A percentile compares a stretch with the other conserved stretches of the same genome.
These are phyloP conservation scores for Micromussa lordhowensis DNA, from an alignment of 92 coral and sea anemone species.

Conservation along the genomic window DNA sequence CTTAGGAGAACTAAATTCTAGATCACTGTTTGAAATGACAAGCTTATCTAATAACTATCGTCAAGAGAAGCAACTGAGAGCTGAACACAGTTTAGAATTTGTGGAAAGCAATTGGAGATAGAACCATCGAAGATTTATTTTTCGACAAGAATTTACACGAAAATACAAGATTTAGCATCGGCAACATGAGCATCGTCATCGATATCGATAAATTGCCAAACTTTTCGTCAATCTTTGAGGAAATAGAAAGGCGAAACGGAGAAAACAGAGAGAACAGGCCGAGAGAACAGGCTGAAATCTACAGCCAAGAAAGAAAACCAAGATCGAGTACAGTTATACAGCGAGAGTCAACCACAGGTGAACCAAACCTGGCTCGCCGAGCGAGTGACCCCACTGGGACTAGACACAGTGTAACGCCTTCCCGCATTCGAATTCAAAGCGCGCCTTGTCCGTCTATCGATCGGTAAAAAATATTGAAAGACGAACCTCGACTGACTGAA, in stretches of 20 bases:
- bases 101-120: no score
- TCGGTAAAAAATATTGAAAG: neutral
- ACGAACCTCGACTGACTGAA: neutral
- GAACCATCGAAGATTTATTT: neutral
- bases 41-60: no score
- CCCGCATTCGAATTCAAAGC: conserved; percentile 2
- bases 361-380: neutral
- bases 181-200: neutral
- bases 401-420: neutral
- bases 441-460: neutral
- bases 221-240: neutral
- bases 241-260: neutral
- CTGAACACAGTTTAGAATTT: no score
- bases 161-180: neutral
- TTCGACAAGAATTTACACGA: neutral
- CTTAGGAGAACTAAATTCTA: no score
- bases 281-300: neutral
- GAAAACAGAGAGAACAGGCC: neutral
- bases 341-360: no score
- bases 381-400: neutral
- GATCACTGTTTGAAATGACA: no score
- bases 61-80: no score
- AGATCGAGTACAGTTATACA: neutral
- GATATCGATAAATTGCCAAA: neutral
- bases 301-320: neutral